Conservation (phyloP, 2,888 invertebrate species). For the Lucinisca nassula region DNA sequence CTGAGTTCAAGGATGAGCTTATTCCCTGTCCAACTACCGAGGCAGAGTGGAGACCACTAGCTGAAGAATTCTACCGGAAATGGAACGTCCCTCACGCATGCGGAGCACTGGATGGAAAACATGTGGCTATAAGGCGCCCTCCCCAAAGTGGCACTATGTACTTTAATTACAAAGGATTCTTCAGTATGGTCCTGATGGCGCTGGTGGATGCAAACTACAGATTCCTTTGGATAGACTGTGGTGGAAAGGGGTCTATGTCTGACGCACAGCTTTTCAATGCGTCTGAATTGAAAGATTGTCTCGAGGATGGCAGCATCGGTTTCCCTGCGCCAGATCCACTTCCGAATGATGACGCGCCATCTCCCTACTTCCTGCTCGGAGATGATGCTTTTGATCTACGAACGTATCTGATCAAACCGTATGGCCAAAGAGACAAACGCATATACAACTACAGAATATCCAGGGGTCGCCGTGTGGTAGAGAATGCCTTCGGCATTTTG, state of each 20-base stretch:
- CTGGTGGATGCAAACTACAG: no score
- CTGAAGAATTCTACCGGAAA: not conserved
- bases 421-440: conserved; percentile 29
- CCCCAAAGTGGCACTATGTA: not conserved
- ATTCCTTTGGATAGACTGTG: not conserved
- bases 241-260: not conserved
- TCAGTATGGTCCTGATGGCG: no score
- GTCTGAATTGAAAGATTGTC: not conserved
- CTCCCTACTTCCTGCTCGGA: no score
- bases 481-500: no score
- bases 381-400: no score
- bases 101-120: not conserved
- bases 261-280: not conserved
- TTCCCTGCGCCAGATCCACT: no score
- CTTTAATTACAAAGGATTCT: no score
- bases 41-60: not conserved
- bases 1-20: conserved; percentile 56
- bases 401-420: no score
- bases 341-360: no score
- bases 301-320: not conserved
- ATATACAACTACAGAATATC: no score
- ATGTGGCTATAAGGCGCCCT: no score
- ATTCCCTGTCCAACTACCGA: conserved; percentile 43
- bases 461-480: no score
- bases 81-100: not conserved